phyloP scores from a whole-genome alignment of 2,888 invertebrate genomes.

The Habrosyne pyritoides region DNA sequence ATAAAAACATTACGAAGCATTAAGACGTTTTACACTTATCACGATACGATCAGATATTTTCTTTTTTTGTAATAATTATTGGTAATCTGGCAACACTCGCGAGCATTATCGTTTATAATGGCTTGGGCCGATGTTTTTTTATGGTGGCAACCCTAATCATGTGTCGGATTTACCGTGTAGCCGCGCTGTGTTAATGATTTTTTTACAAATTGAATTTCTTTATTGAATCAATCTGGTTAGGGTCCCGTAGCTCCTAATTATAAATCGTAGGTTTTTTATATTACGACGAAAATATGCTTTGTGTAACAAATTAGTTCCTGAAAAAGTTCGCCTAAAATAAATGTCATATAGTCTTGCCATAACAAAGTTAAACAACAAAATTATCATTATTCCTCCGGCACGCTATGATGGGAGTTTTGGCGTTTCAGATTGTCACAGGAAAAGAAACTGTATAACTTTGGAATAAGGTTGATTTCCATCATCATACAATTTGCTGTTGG shows the following conservation, averaged over 20 bases:
- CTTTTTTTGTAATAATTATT: slow-evolving; percentile 80
- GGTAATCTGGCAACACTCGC: slow-evolving; percentile 81
- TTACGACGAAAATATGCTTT: neutral
- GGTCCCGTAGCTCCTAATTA: slow-evolving; percentile 22
- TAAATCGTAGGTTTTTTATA: neutral
- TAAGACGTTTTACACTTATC: slow-evolving; percentile 78
- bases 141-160: slow-evolving; percentile 79
- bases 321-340: neutral
- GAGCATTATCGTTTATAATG: slow-evolving; percentile 69
- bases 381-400: too few relatives aligned
- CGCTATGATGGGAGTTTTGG: too few relatives aligned
- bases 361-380: too few relatives aligned
- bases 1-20: slow-evolving; percentile 80
- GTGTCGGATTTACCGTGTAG: slow-evolving; percentile 78
- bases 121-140: slow-evolving; percentile 71
- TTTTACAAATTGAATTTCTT: slow-evolving; percentile 58
- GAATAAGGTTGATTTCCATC: too few relatives aligned
- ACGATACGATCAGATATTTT: slow-evolving; percentile 69
- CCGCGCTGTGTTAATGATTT: slow-evolving; percentile 65
- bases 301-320: neutral
- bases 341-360: neutral
- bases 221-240: slow-evolving; percentile 63
- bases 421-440: too few relatives aligned
- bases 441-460: too few relatives aligned
- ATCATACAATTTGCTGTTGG: too few relatives aligned